phyloP scores from a whole-genome alignment of 1,140 invertebrate genomes.

The Xylocopa sonorina region DNA sequence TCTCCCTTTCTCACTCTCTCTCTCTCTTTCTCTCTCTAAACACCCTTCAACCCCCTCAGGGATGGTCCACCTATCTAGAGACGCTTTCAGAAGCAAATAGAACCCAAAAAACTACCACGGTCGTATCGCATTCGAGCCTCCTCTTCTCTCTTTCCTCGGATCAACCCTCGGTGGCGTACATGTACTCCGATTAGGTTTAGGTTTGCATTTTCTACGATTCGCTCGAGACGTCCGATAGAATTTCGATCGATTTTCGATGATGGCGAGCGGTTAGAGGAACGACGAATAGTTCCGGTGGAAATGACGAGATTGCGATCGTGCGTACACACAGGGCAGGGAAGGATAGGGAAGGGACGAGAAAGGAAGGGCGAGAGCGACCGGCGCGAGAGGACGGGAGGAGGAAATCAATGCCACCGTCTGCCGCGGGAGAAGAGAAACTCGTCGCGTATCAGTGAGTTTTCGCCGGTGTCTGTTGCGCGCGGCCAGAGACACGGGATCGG shows the following conservation, averaged over 20 bases:
- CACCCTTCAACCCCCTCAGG: background rate
- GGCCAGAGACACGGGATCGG: background rate
- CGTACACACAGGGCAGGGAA: constrained; percentile 35
- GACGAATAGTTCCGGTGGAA: background rate
- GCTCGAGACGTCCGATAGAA: background rate
- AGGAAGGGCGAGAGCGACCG: constrained; percentile 53
- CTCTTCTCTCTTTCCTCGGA: no score
- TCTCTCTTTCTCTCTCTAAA: no score
- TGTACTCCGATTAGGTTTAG: no score
- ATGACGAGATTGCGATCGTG: constrained; percentile 33
- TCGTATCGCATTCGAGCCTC: no score
- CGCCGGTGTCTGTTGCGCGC: constrained; percentile 38
- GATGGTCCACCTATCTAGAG: background rate
- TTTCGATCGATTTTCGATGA: background rate
- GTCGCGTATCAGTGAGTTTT: constrained; percentile 44
- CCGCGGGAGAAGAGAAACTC: constrained; percentile 47
- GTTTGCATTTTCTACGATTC: background rate
- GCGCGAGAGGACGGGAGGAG: constrained; percentile 61
- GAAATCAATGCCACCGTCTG: constrained; percentile 72
- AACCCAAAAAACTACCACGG: no score
- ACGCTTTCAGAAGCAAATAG: constrained; percentile 4
- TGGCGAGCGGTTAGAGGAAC: background rate
- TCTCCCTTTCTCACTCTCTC: no score
- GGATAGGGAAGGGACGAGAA: no score
- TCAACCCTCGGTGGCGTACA: no score